Evolutionary conservation across 2,888 invertebrate species (phyloP).

Genomic region (Chloroclystis v-ata): DNA sequence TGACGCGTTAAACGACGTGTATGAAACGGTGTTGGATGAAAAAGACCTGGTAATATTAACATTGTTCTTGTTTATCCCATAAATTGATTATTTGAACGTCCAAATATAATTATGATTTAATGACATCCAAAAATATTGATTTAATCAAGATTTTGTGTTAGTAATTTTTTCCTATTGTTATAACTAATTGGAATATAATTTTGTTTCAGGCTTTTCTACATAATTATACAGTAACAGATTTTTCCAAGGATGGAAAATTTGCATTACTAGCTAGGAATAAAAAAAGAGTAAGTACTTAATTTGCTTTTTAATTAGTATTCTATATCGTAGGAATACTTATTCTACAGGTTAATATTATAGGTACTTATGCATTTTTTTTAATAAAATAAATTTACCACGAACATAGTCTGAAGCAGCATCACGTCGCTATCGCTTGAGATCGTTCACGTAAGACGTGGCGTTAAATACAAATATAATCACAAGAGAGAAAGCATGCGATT

Average conservation of each 20-base stretch:
- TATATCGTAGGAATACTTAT: too few species aligned
- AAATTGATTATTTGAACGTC: not conserved
- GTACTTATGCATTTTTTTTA: too few species aligned
- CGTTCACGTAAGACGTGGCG: too few species aligned
- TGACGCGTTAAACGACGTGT: conserved; percentile 42
- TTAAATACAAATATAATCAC: not conserved
- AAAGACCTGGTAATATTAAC: conserved; percentile 51
- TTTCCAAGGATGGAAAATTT: conserved; percentile 57
- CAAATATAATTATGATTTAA: too few species aligned
- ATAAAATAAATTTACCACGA: too few species aligned
- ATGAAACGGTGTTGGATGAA: conserved; percentile 43
- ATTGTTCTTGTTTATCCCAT: not conserved
- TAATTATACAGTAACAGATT: conserved; percentile 46
- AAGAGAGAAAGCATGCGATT: not conserved
- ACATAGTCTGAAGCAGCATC: too few species aligned
- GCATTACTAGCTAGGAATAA: conserved; percentile 46
- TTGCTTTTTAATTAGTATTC: too few species aligned
- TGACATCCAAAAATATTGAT: too few species aligned
- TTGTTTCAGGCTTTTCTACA: conserved; percentile 47
- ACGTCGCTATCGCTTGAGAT: too few species aligned
- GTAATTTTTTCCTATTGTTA: too few species aligned
- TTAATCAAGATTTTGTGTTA: too few species aligned
- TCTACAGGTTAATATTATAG: too few species aligned
- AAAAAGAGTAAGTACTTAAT: conserved; percentile 50
- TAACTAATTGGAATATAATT: not conserved